These are phyloP conservation scores for Toxotes chatareus DNA, from an alignment of 2,113 vertebrate genomes.

Conservation along the genomic window DNA sequence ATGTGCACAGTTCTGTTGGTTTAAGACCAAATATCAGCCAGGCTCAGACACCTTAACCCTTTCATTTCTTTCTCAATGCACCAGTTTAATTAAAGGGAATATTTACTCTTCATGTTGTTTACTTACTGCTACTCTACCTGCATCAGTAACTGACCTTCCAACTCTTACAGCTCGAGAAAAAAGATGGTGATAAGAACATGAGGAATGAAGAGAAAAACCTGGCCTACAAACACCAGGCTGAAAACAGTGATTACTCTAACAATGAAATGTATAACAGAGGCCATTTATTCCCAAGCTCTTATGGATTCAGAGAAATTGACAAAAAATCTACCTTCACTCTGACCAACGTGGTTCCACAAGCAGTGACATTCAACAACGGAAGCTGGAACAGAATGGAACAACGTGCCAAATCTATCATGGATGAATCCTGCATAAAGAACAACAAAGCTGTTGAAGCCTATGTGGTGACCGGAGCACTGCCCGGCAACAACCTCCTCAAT, in stretches of 20 bases:
- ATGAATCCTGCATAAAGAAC: conserved; percentile 35
- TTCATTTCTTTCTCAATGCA: too few relatives aligned
- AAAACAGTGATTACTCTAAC: neutral
- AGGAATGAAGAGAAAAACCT: rapidly evolving
- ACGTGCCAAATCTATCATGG: conserved; percentile 31
- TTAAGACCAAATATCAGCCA: too few relatives aligned
- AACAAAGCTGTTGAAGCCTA: neutral
- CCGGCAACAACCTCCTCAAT: conserved; percentile 3
- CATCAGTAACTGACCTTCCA: neutral
- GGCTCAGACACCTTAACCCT: too few relatives aligned
- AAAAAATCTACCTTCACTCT: conserved; percentile 35
- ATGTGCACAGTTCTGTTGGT: too few relatives aligned
- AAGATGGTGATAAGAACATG: conserved; percentile 16
- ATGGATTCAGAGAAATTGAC: neutral
- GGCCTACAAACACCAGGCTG: conserved; percentile 30
- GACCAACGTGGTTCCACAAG: conserved; percentile 56
- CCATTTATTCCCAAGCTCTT: conserved; percentile 38
- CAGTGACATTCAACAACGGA: neutral
- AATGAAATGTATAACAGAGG: neutral
- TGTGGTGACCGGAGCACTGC: conserved; percentile 41
- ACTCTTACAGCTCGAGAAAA: conserved; percentile 45
- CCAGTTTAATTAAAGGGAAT: too few relatives aligned
- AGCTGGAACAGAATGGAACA: conserved; percentile 48
- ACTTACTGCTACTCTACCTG: too few relatives aligned
- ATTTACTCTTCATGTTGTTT: too few relatives aligned